phyloP scores from a whole-genome alignment of 1,140 invertebrate genomes.

The Sycophaga agraensis region DNA sequence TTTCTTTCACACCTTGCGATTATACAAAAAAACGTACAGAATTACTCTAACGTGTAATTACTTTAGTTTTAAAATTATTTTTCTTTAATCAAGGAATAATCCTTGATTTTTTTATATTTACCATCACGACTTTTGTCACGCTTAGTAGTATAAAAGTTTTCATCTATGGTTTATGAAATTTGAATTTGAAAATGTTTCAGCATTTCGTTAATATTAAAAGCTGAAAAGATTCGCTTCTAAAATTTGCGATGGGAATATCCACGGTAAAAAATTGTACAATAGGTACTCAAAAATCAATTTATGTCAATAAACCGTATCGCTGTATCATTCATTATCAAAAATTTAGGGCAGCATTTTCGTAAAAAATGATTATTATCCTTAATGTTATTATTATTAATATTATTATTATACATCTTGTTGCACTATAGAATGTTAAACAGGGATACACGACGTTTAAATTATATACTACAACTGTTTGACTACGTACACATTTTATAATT shows the following conservation, averaged over 20 bases:
- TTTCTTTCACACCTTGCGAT: not conserved
- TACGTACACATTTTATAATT: too few species aligned
- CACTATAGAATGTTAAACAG: too few species aligned
- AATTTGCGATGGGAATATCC: not conserved
- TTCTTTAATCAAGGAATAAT: not conserved
- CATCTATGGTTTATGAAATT: not conserved
- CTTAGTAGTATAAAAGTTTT: constrained; percentile 21
- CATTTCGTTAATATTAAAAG: not conserved
- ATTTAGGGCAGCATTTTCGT: too few species aligned
- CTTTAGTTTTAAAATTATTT: not conserved
- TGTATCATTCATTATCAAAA: too few species aligned
- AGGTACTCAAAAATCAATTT: too few species aligned
- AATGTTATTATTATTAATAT: too few species aligned
- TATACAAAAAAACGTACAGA: constrained; percentile 22
- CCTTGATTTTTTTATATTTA: not conserved
- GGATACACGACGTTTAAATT: too few species aligned
- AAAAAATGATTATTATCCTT: too few species aligned
- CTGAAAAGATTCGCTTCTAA: not conserved
- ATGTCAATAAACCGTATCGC: too few species aligned
- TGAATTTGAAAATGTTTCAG: not conserved
- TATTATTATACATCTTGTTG: too few species aligned
- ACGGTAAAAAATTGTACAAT: not conserved
- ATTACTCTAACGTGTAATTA: constrained; percentile 2
- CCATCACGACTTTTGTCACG: constrained; percentile 2
- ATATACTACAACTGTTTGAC: too few species aligned